These are phyloP conservation scores for Drosophila murphyi DNA, from an alignment of 1,140 invertebrate species.

Conservation along the genomic window DNA sequence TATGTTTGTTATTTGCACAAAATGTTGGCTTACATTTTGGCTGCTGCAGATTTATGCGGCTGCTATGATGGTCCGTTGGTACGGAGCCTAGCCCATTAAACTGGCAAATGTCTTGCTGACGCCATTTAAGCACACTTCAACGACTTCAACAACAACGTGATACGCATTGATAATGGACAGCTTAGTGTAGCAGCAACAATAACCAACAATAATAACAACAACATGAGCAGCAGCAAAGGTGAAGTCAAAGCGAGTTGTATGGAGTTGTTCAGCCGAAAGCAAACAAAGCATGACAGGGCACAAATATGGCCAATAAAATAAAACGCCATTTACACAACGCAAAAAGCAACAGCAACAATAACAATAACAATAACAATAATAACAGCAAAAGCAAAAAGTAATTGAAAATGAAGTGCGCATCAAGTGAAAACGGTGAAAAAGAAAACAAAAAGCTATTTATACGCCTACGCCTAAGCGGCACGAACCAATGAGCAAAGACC, in stretches of 20 bases:
- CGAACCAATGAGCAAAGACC: conserved; percentile 45
- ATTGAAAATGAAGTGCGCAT: conserved; percentile 43
- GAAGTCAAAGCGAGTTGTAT: conserved; percentile 31
- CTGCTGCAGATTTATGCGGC: conserved; percentile 19
- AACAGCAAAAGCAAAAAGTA: conserved; percentile 33
- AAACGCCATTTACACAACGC: conserved; percentile 71
- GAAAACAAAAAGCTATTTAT: conserved; percentile 15
- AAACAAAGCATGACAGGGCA: conserved; percentile 79
- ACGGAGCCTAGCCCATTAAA: conserved; percentile 64
- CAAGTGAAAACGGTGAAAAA: conserved; percentile 42
- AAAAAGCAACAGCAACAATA: conserved; percentile 36
- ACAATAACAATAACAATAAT: conserved; percentile 21
- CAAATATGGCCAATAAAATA: conserved; percentile 82
- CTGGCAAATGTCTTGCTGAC: conserved; percentile 72
- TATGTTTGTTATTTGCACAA: conserved; percentile 52
- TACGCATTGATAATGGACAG: conserved; percentile 78
- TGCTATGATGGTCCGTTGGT: conserved; percentile 7
- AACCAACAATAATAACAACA: conserved; percentile 35
- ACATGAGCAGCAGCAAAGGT: conserved; percentile 16
- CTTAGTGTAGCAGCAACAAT: conserved; percentile 42
- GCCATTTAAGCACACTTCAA: conserved; percentile 81
- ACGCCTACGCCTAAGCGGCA: conserved; percentile 57
- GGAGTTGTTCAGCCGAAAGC: conserved; percentile 54
- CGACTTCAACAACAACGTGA: conserved; percentile 69
- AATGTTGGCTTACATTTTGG: conserved; percentile 65